Base-by-base conservation (phyloP, 1,140 invertebrate species). In the Phymastichus coffea region DNA sequence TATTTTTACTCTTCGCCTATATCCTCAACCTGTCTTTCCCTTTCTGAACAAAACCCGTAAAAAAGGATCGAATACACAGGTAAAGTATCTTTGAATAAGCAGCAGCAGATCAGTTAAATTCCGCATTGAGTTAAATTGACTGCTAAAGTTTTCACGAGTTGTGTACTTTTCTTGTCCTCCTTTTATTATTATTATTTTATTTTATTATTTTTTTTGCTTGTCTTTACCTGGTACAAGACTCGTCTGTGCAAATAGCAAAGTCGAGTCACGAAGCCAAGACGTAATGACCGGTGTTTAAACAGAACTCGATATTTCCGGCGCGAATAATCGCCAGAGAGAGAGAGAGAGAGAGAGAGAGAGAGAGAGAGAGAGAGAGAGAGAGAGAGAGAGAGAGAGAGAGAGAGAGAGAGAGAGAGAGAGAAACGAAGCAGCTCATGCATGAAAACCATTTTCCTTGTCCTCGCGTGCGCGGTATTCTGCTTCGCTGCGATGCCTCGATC, bases 231-330 rank as follows among this genome's bases (percentile, higher is more conserved):
- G n/a, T n/a, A n/a, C n/a, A n/a, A n/a, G 20, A 28, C 22, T 23
- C 19, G 19, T 44, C 57, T 52, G 38, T 52, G 6, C 57, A 58
- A 51, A 58, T 28, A 58, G 23, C 10, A n/a, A 3, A 20, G 30
- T 15, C 57, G 1, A 54, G 57, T 60, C 57, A 60, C 57, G 57
- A 46, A 60, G 33, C 38, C n/a, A n/a, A n/a, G n/a, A 7, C 41
- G 33, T 61, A 58, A 61, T 65, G 57, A 61, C 53, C 22, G 58
- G 49, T 66, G 55, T 54, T 60, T 46, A 38, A 58, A 46, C 40
- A 63, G 53, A 67, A 68, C 64, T 66, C 63, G 69, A 67, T 65
- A 68, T 70, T 68, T 67, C 67, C 65, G 57, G 64, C 58, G 57
- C 14, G 48, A 28, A 38, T 30, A 55, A 46, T 63, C 65, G 55